Evolutionary conservation across 2,888 invertebrate species (phyloP), one percentile per base, ranked within the genome.

Genomic region (Synergus umbraculus): DNA sequence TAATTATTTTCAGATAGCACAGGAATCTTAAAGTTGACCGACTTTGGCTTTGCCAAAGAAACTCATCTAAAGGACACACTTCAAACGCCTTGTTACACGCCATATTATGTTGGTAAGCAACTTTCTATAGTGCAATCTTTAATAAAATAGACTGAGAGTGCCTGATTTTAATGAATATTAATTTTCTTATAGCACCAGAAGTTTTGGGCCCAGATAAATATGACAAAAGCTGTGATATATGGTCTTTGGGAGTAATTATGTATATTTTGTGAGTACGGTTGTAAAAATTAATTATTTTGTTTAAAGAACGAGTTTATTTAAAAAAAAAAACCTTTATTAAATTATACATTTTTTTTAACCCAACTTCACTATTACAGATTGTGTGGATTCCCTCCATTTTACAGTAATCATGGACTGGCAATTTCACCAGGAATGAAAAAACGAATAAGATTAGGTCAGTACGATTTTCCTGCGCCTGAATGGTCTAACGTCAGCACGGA

Each of bases 391-490:
- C 99, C 99, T 10, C 99, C 99, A 0, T 99, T 99, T 93, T 99
- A 99, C 93, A 98, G 98, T 90, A 98, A 98, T 92, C 98, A 98
- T 89, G 99, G 99, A 0, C 94, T 98, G 77, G 98, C 99, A 58
- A 99, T 99, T 92, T 99, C 98, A 0, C 99, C 99, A 0, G 99
- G 99, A 7, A 99, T 99, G 99, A 99, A 99, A 92, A 98, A 97
- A 92, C 94, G 98, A 82, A 98, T 98, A 88, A 95, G 98, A 86
- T 95, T 97, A 76, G 99, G 99, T 0, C 98, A 99, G 92, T 99
- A 98, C 92, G 98, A 98, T 88, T 99, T 99, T 91, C 99, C 99
- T 0, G 96, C 96, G 90, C 98, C 98, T 0, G 98, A 98, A 91
- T 98, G 98, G 98, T 96, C 96, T 79, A 96, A 97, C 91, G 99